phyloP scores from a whole-genome alignment of 1,140 invertebrate species.

The Oncopodura yosiiana region DNA sequence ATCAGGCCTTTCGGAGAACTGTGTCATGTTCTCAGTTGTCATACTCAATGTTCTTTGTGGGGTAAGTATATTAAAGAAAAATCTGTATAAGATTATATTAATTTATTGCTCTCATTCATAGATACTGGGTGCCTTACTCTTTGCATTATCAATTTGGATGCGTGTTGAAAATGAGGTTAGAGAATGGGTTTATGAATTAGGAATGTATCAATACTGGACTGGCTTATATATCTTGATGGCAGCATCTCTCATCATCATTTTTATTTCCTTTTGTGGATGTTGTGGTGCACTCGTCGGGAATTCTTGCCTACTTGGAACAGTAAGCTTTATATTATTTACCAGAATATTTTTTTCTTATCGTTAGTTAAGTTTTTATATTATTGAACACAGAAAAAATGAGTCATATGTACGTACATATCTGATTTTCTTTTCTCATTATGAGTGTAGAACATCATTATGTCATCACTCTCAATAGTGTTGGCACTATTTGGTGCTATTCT shows the following conservation, averaged over 20 bases:
- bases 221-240: slow-evolving; percentile 69
- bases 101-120: slow-evolving; percentile 41
- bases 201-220: slow-evolving; percentile 64
- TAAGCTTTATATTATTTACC: slow-evolving; percentile 31
- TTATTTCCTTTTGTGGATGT: slow-evolving; percentile 58
- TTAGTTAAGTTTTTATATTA: no score
- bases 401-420: background rate
- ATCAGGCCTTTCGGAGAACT: slow-evolving; percentile 12
- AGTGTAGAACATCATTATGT: slow-evolving; percentile 30
- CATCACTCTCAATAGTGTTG: slow-evolving; percentile 24
- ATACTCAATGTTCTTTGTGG: slow-evolving; percentile 25
- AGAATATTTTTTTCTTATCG: no score
- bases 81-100: background rate
- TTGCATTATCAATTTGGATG: slow-evolving; percentile 68
- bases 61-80: slow-evolving; percentile 20
- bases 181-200: slow-evolving; percentile 63
- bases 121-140: slow-evolving; percentile 62
- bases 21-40: slow-evolving; percentile 19
- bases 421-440: background rate
- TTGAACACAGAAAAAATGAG: background rate
- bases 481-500: slow-evolving; percentile 28
- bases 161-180: slow-evolving; percentile 65
- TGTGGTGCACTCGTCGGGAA: slow-evolving; percentile 45
- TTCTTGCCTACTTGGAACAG: slow-evolving; percentile 35
- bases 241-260: slow-evolving; percentile 56